phyloP scores from a whole-genome alignment of 2,888 invertebrate species.

The Mythimna albipuncta region DNA sequence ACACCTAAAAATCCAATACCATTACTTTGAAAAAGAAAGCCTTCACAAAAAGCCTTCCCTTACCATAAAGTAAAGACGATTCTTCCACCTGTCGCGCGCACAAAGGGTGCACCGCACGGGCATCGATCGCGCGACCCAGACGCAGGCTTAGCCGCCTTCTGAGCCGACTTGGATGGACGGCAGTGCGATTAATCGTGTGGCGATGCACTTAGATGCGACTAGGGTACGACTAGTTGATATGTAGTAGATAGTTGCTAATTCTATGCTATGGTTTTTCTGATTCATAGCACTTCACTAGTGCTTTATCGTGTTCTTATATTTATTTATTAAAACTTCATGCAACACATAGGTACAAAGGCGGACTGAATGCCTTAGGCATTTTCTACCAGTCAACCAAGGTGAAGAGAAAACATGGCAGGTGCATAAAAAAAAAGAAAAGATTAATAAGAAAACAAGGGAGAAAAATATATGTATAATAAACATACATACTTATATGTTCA shows the following conservation, averaged over 20 bases:
- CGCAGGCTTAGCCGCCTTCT: slow-evolving; percentile 56
- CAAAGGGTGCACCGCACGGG: slow-evolving; percentile 65
- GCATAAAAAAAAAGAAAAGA: too few relatives aligned
- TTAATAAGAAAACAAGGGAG: too few relatives aligned
- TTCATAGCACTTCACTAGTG: neutral
- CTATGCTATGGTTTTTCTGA: neutral
- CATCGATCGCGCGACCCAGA: slow-evolving; percentile 70
- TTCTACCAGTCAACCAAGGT: too few relatives aligned
- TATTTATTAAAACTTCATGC: too few relatives aligned
- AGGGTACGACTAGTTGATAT: neutral
- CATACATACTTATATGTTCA: too few relatives aligned
- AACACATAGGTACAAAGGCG: too few relatives aligned
- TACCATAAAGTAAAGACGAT: slow-evolving; percentile 60
- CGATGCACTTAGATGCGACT: slow-evolving; percentile 32
- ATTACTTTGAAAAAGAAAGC: slow-evolving; percentile 47
- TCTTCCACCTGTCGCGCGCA: slow-evolving; percentile 72
- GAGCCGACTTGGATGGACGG: slow-evolving; percentile 42
- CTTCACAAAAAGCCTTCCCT: slow-evolving; percentile 36
- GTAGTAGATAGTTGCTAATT: neutral
- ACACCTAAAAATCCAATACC: slow-evolving; percentile 48
- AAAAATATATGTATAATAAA: too few relatives aligned
- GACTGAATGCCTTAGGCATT: too few relatives aligned
- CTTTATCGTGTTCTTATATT: too few relatives aligned
- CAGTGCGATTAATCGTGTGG: slow-evolving; percentile 38
- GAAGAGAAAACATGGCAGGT: too few relatives aligned